phyloP scores from a whole-genome alignment of 2,797 vertebrate species.

The Rhabdomys pumilio region DNA sequence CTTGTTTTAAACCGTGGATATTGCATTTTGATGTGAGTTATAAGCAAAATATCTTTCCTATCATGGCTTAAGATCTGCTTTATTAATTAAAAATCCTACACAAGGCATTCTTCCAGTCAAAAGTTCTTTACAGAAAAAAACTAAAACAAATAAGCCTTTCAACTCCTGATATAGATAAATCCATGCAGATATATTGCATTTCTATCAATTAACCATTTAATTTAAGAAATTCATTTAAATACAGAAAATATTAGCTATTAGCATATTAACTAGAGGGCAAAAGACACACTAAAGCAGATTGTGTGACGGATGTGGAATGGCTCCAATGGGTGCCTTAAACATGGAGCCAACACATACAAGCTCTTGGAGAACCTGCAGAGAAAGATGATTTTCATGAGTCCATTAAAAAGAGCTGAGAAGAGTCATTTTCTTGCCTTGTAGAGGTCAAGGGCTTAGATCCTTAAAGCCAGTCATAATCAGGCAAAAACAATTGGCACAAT shows the following conservation, averaged over 20 bases:
- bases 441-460: background rate
- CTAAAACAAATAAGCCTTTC: background rate
- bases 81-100: background rate
- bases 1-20: background rate
- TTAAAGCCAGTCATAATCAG: slow-evolving; percentile 52
- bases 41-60: background rate
- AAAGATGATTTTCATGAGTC: slow-evolving; percentile 35
- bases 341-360: background rate
- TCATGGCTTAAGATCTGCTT: background rate
- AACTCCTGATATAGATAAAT: slow-evolving; percentile 32
- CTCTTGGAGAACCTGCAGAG: background rate
- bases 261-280: background rate
- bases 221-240: slow-evolving; percentile 30
- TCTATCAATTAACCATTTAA: background rate
- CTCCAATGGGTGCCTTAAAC: background rate
- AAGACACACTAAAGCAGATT: background rate
- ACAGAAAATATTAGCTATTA: background rate
- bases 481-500: slow-evolving; percentile 9
- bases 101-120: background rate
- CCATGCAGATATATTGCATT: background rate
- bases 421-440: background rate
- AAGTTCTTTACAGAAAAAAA: slow-evolving; percentile 6
- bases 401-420: background rate
- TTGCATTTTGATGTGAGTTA: background rate
- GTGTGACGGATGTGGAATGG: background rate